Base-by-base conservation (phyloP, 2,113 vertebrate species). In the Pseudorectes ferrugineus region DNA sequence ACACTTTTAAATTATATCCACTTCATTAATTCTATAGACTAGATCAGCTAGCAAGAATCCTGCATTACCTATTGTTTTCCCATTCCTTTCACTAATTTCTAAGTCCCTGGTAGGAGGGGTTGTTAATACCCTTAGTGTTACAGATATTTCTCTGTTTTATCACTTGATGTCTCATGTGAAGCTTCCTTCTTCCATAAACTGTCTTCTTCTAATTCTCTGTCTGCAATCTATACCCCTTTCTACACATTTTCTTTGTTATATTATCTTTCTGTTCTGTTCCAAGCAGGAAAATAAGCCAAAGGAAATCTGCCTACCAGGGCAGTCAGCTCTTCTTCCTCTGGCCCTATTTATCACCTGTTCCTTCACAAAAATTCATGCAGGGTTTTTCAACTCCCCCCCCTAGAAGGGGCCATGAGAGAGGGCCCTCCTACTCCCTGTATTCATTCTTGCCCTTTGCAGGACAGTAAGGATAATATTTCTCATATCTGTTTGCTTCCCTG, bases 1-100 rank as follows among this genome's bases (percentile, higher is more conserved):
- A 95, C 38, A 33, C 46, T 80, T 88, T 15, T 42, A 83, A 92
- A 86, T 77, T 70, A 51, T 31, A 90, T 51, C 33, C 72, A 83
- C 67, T 93, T 92, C 62, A 90, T 80, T 94, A 94, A 90, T 70
- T 88, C 85, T 36, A 61, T 33, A 66, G 67, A 73, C 82, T 61
- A 54, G 42, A 93, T 33, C 33, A 73, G 25, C 51, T 38, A 84
- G 62, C 29, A 78, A 43, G 74, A 88, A 83, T 35, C 28, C 23
- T 67, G 16, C 38, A 29, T 49, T 73, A 80, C 3, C 33, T 29
- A 66, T 43, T 90, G 95, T 76, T 83, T 72, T 66, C 51, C 57
- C 29, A 36, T 35, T 83, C 54, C 55, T 73, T 83, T 61, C 49
- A 35, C 42, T 88, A 29, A 61, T 85, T 92, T 76, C 13, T 33